These are phyloP conservation scores for Catharus minimus DNA, from an alignment of 2,113 vertebrate species.

Conservation along the genomic window DNA sequence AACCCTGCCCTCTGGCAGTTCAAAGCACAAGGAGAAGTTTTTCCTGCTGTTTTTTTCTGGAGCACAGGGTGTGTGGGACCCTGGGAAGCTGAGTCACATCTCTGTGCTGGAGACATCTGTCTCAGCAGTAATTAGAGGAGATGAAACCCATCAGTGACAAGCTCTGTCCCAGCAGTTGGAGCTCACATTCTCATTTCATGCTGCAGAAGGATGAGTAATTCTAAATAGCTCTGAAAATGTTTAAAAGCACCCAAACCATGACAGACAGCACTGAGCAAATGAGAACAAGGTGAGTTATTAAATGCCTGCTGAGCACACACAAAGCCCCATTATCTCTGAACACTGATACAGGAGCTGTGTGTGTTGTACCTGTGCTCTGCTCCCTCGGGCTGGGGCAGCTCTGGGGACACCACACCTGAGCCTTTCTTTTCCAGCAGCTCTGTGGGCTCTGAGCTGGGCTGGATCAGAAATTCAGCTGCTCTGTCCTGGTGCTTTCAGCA, in stretches of 20 bases:
- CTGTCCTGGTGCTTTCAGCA: neutral
- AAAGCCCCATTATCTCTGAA: neutral
- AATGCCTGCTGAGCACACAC: slow-evolving; percentile 15
- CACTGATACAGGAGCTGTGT: neutral
- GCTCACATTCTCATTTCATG: slow-evolving; percentile 36
- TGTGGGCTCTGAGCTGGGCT: neutral
- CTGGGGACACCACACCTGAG: neutral
- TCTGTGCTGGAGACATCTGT: neutral
- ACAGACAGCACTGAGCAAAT: neutral
- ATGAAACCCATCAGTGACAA: neutral
- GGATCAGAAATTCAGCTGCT: neutral
- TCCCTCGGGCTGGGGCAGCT: neutral
- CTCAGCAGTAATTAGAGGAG: neutral
- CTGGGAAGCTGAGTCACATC: slow-evolving; percentile 15
- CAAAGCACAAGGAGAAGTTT: neutral
- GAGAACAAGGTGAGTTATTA: slow-evolving; percentile 21
- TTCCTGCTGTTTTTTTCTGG: accelerated
- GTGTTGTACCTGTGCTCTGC: neutral
- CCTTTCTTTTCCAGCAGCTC: neutral
- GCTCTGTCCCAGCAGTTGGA: neutral
- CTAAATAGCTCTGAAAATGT: neutral
- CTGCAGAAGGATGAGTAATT: neutral
- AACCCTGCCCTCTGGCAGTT: neutral
- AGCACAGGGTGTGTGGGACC: neutral
- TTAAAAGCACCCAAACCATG: slow-evolving; percentile 27